Base-by-base conservation (phyloP, 2,113 vertebrate species). In the Todiramphus saurophagus region DNA sequence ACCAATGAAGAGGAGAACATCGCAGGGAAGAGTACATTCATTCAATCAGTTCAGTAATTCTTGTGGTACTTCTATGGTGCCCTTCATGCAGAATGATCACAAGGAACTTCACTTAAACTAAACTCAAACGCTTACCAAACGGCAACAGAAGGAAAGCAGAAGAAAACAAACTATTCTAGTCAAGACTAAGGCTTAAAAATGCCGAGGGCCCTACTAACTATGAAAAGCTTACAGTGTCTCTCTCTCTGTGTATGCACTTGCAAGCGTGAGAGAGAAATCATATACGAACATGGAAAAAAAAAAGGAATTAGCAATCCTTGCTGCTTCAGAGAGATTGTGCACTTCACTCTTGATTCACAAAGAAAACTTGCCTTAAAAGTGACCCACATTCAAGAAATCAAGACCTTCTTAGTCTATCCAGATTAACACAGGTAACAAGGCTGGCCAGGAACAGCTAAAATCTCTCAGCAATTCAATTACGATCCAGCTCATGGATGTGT, bases 121-220 rank as follows among this genome's bases (percentile, higher is more conserved):
- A 97, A 87, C 89, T 94, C 24, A 89, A 83, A 89, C 1, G 0
- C 51, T 97, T 96, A 90, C 83, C 87, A 94, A 92, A 96, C 16
- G 79, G 80, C 90, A 93, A 94, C 93, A 97, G 96, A 97, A 97
- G 95, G 89, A 87, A 97, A 89, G 50, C 31, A 96, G 74, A 96
- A 97, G 97, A 96, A 98, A 98, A 93, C 79, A 97, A 97, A 93
- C 97, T 92, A 97, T 60, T 92, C 80, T 82, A 79, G 75, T 89
- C 72, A 96, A 96, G 50, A 75, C 37, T 75, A 83, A 94, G 93
- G 79, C 43, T 97, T 96, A 88, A 97, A 98, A 97, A 95, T 89
- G 77, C 91, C 51, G 16, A 97, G 84, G 91, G 77, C 59, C 95
- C 85, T 96, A 94, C 97, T 97, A 97, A 94, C 70, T 93, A 90